Percentiles rank a stretch among this genome's conserved stretches.
Conservation (phyloP, 2,888 invertebrate genomes). For the Chorisops tibialis region DNA sequence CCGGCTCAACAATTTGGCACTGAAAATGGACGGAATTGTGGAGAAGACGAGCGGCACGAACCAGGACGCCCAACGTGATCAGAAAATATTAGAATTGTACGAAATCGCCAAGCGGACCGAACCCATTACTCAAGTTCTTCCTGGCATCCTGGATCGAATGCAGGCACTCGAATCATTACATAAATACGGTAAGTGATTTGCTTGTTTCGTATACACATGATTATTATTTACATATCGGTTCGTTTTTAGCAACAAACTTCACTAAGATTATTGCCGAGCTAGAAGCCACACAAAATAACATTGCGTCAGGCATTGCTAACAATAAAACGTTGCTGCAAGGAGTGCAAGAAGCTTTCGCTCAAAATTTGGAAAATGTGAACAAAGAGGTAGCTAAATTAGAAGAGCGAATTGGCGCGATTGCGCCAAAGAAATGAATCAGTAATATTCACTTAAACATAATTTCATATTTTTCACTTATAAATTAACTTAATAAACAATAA, state of each 20-base stretch:
- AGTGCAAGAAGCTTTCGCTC: constrained; percentile 76
- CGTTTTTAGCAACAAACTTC: constrained; percentile 78
- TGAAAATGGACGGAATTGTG: constrained; percentile 71
- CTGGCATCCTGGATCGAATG: constrained; percentile 79
- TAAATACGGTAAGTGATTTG: constrained; percentile 72
- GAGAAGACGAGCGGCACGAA: constrained; percentile 56
- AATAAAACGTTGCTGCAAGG: constrained; percentile 74
- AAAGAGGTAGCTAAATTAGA: constrained; percentile 73
- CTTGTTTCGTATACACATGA: background rate
- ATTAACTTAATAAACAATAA: no score
- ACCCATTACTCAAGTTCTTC: constrained; percentile 70
- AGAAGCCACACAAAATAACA: constrained; percentile 71
- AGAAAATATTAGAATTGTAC: constrained; percentile 70
- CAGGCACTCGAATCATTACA: constrained; percentile 83
- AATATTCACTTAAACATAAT: no score
- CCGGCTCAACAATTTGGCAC: constrained; percentile 68
- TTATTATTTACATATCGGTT: background rate
- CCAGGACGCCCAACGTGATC: constrained; percentile 62
- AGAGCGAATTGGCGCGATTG: constrained; percentile 61
- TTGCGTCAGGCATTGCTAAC: constrained; percentile 68
- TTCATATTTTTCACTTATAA: no score
- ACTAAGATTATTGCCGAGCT: constrained; percentile 79
- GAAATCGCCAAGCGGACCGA: constrained; percentile 85
- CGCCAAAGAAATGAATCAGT: constrained; percentile 18
- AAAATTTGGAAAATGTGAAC: constrained; percentile 74